phyloP scores from a whole-genome alignment of 2,797 vertebrate genomes.

The Microchirus variegatus region DNA sequence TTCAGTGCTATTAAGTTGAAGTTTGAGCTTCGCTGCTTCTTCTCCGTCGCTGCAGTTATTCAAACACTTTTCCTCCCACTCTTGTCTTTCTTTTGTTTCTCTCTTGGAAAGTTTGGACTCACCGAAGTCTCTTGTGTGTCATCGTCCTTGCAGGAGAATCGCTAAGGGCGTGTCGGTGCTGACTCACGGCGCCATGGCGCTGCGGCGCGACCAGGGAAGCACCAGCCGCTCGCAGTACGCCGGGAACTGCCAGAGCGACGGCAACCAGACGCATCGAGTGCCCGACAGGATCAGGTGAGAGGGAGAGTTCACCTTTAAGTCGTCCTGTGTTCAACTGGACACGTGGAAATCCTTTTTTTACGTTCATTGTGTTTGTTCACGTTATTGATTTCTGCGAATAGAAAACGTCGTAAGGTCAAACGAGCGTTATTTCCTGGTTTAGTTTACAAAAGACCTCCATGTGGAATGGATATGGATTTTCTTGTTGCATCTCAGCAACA shows the following conservation, averaged over 20 bases:
- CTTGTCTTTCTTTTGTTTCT: neutral
- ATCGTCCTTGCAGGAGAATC: conserved; percentile 78
- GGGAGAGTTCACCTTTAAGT: neutral
- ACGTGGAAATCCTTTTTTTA: too few relatives aligned
- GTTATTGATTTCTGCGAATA: too few relatives aligned
- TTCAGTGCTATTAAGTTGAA: neutral
- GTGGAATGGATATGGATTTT: too few relatives aligned
- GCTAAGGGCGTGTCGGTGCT: conserved; percentile 92
- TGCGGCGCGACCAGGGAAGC: conserved; percentile 86
- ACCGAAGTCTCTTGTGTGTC: conserved; percentile 29
- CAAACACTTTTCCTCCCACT: neutral
- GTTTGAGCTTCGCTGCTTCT: neutral
- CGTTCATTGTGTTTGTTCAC: too few relatives aligned
- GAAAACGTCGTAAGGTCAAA: too few relatives aligned
- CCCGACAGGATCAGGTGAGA: conserved; percentile 78
- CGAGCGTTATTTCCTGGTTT: too few relatives aligned
- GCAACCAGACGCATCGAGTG: conserved; percentile 85
- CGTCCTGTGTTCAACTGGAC: too few relatives aligned
- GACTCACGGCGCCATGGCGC: conserved; percentile 91
- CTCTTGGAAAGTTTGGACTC: conserved; percentile 9
- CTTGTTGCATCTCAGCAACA: too few relatives aligned
- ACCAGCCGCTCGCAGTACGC: conserved; percentile 84
- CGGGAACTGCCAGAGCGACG: conserved; percentile 88
- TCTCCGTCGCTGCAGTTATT: conserved; percentile 2
- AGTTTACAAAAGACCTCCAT: too few relatives aligned